These are phyloP conservation scores for Bucco capensis DNA, from an alignment of 2,113 vertebrate species.

Conservation along the genomic window DNA sequence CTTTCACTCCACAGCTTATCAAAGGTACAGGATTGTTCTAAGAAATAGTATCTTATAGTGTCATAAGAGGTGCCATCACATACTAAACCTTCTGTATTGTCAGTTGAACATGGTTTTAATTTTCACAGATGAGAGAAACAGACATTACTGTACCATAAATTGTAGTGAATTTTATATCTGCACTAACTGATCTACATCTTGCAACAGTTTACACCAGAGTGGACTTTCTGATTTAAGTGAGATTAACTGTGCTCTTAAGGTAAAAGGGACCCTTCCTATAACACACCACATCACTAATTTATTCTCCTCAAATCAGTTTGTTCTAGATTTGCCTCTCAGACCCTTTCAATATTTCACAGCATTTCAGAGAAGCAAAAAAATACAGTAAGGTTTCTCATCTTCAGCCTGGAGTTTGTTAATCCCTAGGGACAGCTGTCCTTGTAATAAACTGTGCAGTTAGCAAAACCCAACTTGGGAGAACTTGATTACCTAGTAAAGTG, in stretches of 20 bases:
- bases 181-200: neutral
- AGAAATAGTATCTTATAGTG: neutral
- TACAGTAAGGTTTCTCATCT: neutral
- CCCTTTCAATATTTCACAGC: neutral
- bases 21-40: neutral
- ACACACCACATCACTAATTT: neutral
- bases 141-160: neutral
- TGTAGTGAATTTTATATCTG: neutral
- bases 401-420: neutral
- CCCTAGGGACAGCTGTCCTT: neutral
- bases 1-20: neutral
- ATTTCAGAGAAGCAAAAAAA: neutral
- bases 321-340: neutral
- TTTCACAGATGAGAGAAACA: neutral
- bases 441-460: neutral
- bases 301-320: neutral
- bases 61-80: neutral
- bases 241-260: neutral
- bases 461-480: neutral
- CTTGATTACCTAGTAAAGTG: constrained; percentile 19
- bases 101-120: neutral
- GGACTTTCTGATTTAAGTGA: neutral
- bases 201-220: neutral
- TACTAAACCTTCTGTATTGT: neutral
- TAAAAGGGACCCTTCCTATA: neutral